Evolutionary conservation across 2,888 invertebrate genomes (phyloP).

Genomic region (Plemyria rubiginata): DNA sequence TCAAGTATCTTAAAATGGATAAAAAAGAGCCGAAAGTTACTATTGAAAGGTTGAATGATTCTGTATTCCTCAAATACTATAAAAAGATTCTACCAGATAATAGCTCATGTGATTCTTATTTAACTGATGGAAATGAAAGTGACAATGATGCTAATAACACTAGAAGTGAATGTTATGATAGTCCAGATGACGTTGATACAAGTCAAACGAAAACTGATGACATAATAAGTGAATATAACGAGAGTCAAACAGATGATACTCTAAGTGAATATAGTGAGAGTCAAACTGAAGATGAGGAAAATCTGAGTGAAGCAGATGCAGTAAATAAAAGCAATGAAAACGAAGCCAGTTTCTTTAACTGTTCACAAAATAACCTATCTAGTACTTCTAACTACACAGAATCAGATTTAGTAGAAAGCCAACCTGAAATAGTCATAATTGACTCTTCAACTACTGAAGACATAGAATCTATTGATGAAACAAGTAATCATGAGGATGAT

Average conservation of each 20-base stretch:
- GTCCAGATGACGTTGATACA: background rate
- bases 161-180: background rate
- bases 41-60: constrained; percentile 61
- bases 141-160: constrained; percentile 13
- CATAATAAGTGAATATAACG: constrained; percentile 1
- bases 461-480: constrained; percentile 41
- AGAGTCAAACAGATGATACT: constrained; percentile 4
- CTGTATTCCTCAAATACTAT: constrained; percentile 59
- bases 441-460: constrained; percentile 41
- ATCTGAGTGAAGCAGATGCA: constrained; percentile 1
- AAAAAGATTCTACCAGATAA: constrained; percentile 43
- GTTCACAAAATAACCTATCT: constrained; percentile 33
- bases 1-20: constrained; percentile 40
- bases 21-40: constrained; percentile 55
- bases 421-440: constrained; percentile 39
- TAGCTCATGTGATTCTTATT: constrained; percentile 5
- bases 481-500: constrained; percentile 29
- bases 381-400: constrained; percentile 33
- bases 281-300: constrained; percentile 3
- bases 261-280: constrained; percentile 1
- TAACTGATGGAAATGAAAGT: background rate
- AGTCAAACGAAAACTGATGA: constrained; percentile 9
- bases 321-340: constrained; percentile 10
- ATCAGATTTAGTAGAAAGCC: constrained; percentile 33
- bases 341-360: constrained; percentile 42